These are phyloP conservation scores for Laupala kohalensis DNA, from an alignment of 1,140 invertebrate genomes.

Conservation along the genomic window DNA sequence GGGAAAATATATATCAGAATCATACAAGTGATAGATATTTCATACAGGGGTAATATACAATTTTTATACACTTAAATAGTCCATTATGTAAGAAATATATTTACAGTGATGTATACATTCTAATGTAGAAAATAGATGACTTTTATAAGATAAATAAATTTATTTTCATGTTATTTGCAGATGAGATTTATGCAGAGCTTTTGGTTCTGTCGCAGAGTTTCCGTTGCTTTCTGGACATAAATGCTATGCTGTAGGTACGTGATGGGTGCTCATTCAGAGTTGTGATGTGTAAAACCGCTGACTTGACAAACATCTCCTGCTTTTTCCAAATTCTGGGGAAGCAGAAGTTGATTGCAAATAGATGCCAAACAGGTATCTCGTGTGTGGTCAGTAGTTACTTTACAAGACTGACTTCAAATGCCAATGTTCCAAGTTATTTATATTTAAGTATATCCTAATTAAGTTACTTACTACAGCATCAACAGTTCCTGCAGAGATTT, in stretches of 20 bases:
- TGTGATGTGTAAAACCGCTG: not conserved
- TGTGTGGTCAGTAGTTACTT: conserved; percentile 11
- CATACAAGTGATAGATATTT: not conserved
- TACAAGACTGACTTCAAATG: conserved; percentile 18
- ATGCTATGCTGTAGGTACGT: not conserved
- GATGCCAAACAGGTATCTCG: not conserved
- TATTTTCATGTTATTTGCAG: not conserved
- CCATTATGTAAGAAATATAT: not conserved
- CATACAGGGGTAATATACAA: not conserved
- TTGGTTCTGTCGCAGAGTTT: not conserved
- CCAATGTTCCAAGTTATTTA: conserved; percentile 16
- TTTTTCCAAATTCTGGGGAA: not conserved
- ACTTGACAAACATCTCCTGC: not conserved
- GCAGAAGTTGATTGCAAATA: not conserved
- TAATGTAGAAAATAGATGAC: not conserved
- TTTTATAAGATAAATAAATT: not conserved
- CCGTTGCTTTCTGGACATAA: not conserved
- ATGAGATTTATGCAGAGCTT: not conserved
- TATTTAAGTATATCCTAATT: conserved; percentile 16
- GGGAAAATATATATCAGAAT: not conserved
- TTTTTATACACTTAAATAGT: not conserved
- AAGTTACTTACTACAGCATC: conserved; percentile 13
- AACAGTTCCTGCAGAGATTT: conserved; percentile 18
- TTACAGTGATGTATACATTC: not conserved
- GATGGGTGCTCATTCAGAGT: not conserved